A percentile compares a stretch with the other conserved stretches of the same genome.
These are phyloP conservation scores for Platycnemis pennipes DNA, from an alignment of 2,888 invertebrate genomes.

Conservation along the genomic window DNA sequence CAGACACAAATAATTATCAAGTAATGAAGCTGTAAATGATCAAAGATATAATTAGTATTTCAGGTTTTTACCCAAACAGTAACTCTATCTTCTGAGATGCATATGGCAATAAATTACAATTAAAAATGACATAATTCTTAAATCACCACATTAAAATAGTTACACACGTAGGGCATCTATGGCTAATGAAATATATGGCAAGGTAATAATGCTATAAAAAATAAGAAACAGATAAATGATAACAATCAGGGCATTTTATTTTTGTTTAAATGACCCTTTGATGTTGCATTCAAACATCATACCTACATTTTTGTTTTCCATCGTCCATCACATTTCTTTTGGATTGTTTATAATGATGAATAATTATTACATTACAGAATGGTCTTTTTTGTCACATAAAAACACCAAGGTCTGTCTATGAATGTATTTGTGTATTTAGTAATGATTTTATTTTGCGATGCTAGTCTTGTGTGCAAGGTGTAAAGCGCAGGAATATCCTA, in stretches of 20 bases:
- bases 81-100: too few species aligned
- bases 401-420: constrained; percentile 68
- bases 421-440: constrained; percentile 68
- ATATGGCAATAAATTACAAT: too few species aligned
- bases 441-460: constrained; percentile 68
- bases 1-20: too few species aligned
- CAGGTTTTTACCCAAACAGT: too few species aligned
- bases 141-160: too few species aligned
- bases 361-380: constrained; percentile 67
- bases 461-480: constrained; percentile 67
- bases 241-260: constrained; percentile 68
- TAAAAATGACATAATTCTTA: too few species aligned
- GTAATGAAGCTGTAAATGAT: too few species aligned
- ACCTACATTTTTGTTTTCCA: constrained; percentile 67
- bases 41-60: too few species aligned
- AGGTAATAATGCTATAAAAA: too few species aligned
- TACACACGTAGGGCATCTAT: too few species aligned
- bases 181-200: too few species aligned
- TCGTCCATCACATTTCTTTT: constrained; percentile 67
- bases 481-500: constrained; percentile 67
- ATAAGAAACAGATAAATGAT: constrained; percentile 62
- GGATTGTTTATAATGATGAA: constrained; percentile 67
- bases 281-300: constrained; percentile 67
- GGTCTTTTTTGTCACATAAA: constrained; percentile 68
- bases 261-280: constrained; percentile 68